Evolutionary conservation across 2,888 invertebrate species (phyloP).

Genomic region (Heliconius ethilla): DNA sequence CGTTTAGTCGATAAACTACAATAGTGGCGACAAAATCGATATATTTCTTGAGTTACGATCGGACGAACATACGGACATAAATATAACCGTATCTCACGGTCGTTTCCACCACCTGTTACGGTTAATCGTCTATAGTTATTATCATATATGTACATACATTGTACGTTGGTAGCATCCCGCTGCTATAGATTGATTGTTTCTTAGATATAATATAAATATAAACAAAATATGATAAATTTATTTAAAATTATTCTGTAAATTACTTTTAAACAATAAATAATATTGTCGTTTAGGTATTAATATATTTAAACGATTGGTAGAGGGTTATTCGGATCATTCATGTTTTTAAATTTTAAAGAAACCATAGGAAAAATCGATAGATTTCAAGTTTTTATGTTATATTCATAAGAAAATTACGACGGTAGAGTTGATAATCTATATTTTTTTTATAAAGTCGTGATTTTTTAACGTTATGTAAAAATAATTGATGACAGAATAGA

Average conservation of each 20-base stretch:
- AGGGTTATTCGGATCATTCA: no score
- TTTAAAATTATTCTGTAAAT: not conserved
- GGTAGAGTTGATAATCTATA: no score
- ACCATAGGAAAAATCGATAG: no score
- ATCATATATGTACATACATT: slow-evolving; percentile 41
- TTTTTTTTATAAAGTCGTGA: no score
- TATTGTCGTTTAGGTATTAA: no score
- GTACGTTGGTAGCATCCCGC: slow-evolving; percentile 16
- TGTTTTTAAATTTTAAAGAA: no score
- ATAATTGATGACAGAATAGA: not conserved
- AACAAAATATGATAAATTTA: not conserved
- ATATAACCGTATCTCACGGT: slow-evolving; percentile 72
- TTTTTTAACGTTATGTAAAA: not conserved
- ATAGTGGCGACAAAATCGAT: slow-evolving; percentile 51
- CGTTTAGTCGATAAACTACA: slow-evolving; percentile 53
- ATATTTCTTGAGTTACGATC: slow-evolving; percentile 56
- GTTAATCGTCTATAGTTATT: slow-evolving; percentile 67
- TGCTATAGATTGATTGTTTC: slow-evolving; percentile 5
- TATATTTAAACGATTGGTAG: no score
- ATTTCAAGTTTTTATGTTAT: no score
- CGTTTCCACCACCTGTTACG: slow-evolving; percentile 73
- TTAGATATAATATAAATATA: slow-evolving; percentile 4
- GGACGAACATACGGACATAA: slow-evolving; percentile 63
- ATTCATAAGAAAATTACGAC: not conserved
- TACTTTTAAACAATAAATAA: not conserved